Conservation (phyloP, 92 coral and sea anemone genomes). For the Muricea muricata region DNA sequence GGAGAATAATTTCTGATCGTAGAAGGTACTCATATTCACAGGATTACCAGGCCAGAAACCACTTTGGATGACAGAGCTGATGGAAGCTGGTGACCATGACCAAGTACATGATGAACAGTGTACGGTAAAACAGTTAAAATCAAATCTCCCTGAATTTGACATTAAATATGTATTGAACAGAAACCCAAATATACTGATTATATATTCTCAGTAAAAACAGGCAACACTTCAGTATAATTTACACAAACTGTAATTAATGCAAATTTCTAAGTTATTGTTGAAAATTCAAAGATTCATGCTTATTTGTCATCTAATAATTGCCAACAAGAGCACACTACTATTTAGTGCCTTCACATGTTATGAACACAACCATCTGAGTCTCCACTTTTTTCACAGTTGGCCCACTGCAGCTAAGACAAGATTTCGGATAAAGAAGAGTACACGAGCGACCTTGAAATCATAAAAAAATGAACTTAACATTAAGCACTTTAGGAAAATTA, state of each 20-base stretch:
- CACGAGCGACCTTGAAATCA: neutral
- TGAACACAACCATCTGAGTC: neutral
- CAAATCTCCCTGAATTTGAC: too few species aligned
- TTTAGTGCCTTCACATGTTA: slow-evolving; percentile 1
- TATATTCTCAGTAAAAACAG: too few species aligned
- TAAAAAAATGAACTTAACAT: too few species aligned
- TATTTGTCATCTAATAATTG: too few species aligned
- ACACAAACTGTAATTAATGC: too few species aligned
- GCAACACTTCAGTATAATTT: too few species aligned
- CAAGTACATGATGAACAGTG: neutral
- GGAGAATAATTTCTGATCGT: neutral
- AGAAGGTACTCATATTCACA: neutral
- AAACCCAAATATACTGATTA: too few species aligned
- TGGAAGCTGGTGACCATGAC: slow-evolving; percentile 2
- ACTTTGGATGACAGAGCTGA: neutral
- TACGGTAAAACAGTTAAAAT: slow-evolving; percentile 3
- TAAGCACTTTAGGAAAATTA: too few species aligned
- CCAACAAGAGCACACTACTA: too few species aligned
- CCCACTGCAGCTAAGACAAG: neutral
- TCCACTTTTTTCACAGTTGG: neutral
- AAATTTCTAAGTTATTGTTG: too few species aligned
- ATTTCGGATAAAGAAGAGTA: neutral
- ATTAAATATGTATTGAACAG: too few species aligned
- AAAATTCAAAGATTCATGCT: too few species aligned
- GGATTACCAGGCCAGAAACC: slow-evolving; percentile 11